Percentiles rank a stretch among this genome's conserved stretches.
Evolutionary conservation across 2,113 vertebrate genomes (phyloP).

Genomic region (Saguinus imperator): DNA sequence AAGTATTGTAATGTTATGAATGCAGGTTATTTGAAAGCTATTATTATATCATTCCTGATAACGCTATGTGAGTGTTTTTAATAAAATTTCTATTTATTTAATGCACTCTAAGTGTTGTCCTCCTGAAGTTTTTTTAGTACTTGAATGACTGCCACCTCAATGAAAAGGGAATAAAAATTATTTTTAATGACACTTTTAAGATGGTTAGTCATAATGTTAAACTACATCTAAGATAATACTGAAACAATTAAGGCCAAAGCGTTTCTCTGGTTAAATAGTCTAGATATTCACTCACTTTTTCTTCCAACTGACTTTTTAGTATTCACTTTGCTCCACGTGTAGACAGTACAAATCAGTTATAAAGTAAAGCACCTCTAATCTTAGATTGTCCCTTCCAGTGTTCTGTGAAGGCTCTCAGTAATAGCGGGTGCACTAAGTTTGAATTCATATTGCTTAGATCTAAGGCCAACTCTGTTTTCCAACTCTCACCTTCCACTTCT

Average conservation of each 20-base stretch:
- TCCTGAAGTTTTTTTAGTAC: slow-evolving; percentile 68
- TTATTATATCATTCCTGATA: slow-evolving; percentile 99
- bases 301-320: not conserved
- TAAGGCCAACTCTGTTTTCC: not conserved
- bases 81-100: slow-evolving; percentile 99
- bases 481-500: not conserved
- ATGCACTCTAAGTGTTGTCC: slow-evolving; percentile 86
- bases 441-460: not conserved
- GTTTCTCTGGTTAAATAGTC: not conserved
- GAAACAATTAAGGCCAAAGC: not conserved
- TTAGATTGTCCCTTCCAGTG: not conserved
- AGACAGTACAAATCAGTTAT: not conserved
- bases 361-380: not conserved
- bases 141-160: not conserved
- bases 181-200: not conserved
- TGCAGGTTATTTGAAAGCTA: slow-evolving; percentile 99
- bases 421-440: not conserved
- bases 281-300: not conserved
- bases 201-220: not conserved
- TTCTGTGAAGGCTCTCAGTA: not conserved
- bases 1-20: slow-evolving; percentile 99
- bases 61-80: slow-evolving; percentile 99
- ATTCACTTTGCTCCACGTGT: not conserved
- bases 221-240: not conserved
- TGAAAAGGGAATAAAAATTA: not conserved